Evolutionary conservation across 2,113 vertebrate genomes (phyloP), one percentile per base, ranked within the genome.

Genomic region (Oenanthe melanoleuca): DNA sequence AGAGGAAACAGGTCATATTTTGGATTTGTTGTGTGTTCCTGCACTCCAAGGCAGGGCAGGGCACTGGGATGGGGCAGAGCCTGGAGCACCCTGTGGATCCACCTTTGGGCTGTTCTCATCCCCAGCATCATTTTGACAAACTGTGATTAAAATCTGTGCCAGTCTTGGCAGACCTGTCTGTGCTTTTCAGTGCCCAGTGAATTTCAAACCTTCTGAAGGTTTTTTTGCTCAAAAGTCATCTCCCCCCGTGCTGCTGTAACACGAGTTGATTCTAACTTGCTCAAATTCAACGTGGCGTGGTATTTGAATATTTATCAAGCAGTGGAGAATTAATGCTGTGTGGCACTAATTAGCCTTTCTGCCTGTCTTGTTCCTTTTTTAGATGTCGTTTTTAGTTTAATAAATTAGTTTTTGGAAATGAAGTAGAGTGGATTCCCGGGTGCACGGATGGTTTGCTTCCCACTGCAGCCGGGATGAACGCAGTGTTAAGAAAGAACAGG

Each of bases 311-410:
- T 97, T 97, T 97, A 94, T 96, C 93, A 92, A 80, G 77, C 97
- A 88, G 91, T 67, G 70, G 96, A 97, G 97, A 97, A 71, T 96
- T 97, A 97, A 98, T 96, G 96, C 96, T 87, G 89, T 80, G 71
- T 97, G 94, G 97, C 96, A 96, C 96, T 97, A 97, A 98, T 98
- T 98, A 97, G 95, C 94, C 95, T 96, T 96, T 92, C 96, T 97
- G 94, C 92, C 97, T 95, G 95, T 95, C 96, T 85, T 80, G 86
- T 96, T 95, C 96, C 93, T 95, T 93, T 97, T 97, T 95, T 91
- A 93, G 91, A 95, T 97, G 97, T 97, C 96, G 92, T 95, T 97
- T 93, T 97, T 92, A 90, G 88, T 93, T 95, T 97, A 95, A 97
- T 95, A 95, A 95, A 97, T 97, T 96, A 92, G 90, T 93, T 96